Evolutionary conservation across 2,113 vertebrate genomes (phyloP), one percentile per base, ranked within the genome.

Genomic region (Guaruba guarouba): DNA sequence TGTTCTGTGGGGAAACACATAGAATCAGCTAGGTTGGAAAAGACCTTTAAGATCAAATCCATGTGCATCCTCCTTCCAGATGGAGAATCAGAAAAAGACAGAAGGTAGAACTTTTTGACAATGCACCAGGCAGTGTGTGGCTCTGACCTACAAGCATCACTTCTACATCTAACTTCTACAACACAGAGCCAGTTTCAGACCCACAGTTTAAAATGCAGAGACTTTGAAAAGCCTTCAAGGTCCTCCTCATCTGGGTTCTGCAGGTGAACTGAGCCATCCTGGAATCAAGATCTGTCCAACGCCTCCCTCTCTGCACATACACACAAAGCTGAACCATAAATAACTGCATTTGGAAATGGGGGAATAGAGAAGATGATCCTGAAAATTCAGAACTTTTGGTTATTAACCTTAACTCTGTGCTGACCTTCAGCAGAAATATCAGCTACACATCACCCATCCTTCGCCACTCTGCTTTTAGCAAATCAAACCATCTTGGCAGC

Each of bases 161-260:
- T n/a, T 59, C 43, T 13, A 39, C 2, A 1, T 27, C 51, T 31
- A 68, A 67, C 59, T 23, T 55, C 76, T 44, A 24, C 41, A 70
- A 59, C 0, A 4, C 3, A 28, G n/a, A 54, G 62, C 31, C 37
- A 11, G 19, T 64, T 83, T 63, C 74, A 67, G 73, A 57, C 9
- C 17, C 5, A 4, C 0, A 0, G 9, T 79, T 63, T 71, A 37
- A 85, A 74, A 59, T 0, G 1, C 7, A 62, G 57, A 54, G 31
- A 29, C 28, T 52, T 4, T 18, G 9, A 88, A 75, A 33, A 86
- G 6, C 51, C 48, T 73, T 67, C 52, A 9, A 23, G 67, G 22
- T 12, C 49, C n/a, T 49, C 4, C 0, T 8, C 13, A 5, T 11
- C 31, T 25, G 28, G 16, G 29, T 54, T 59, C 68, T 67, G 63